These are phyloP conservation scores for Orthosia gracilis DNA, from an alignment of 2,888 invertebrate species.

Conservation along the genomic window DNA sequence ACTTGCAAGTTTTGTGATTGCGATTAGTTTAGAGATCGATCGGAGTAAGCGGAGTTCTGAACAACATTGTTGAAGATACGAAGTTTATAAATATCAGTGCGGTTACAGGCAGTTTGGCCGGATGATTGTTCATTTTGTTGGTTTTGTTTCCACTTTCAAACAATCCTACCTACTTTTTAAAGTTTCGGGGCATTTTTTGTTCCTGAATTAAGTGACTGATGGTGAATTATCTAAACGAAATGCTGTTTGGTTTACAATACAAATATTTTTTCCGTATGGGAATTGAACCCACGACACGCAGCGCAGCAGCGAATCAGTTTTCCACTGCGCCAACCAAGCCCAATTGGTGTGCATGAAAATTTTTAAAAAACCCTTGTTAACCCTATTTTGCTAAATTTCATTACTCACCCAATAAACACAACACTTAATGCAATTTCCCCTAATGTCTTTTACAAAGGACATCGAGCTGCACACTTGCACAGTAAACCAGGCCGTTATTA, in stretches of 20 bases:
- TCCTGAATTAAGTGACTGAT: no score
- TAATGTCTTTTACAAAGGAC: conserved; percentile 32
- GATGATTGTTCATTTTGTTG: conserved; percentile 37
- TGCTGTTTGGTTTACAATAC: no score
- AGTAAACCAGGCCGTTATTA: conserved; percentile 63
- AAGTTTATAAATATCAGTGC: conserved; percentile 53
- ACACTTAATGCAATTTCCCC: conserved; percentile 28
- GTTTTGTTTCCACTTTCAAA: background rate
- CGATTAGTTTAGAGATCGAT: conserved; percentile 63
- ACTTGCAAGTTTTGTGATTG: conserved; percentile 60
- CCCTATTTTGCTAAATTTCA: background rate
- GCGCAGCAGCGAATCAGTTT: no score
- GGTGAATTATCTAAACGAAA: no score
- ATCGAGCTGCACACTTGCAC: conserved; percentile 51
- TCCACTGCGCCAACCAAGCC: no score
- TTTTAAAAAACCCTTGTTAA: background rate
- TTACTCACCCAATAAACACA: conserved; percentile 10
- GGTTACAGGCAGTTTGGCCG: conserved; percentile 29
- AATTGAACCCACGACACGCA: no score
- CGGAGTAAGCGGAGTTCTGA: conserved; percentile 50
- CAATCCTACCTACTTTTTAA: background rate
- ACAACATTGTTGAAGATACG: conserved; percentile 53
- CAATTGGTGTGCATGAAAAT: background rate
- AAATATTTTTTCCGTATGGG: no score
- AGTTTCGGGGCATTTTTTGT: no score